Evolutionary conservation across 2,797 vertebrate species (phyloP).

Genomic region (Rhincodon typus): DNA sequence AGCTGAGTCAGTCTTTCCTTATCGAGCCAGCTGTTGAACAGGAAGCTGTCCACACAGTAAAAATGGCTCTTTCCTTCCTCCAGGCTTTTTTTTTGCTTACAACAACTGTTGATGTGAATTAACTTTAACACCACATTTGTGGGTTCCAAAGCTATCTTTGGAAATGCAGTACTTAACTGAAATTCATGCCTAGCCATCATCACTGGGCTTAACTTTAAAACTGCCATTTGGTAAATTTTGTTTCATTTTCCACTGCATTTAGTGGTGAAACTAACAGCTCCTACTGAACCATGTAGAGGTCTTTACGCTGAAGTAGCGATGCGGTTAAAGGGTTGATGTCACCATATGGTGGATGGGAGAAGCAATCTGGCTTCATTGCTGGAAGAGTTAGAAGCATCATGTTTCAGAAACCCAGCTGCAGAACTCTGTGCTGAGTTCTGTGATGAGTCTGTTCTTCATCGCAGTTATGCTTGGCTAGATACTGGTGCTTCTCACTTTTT

Average conservation of each 20-base stretch:
- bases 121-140: neutral
- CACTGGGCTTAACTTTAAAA: neutral
- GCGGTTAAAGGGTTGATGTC: neutral
- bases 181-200: neutral
- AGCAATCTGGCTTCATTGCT: slow-evolving; percentile 3
- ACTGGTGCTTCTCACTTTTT: neutral
- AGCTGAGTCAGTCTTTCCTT: slow-evolving; percentile 6
- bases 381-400: neutral
- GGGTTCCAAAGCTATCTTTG: neutral
- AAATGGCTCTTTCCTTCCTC: neutral
- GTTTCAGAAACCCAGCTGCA: neutral
- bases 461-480: neutral
- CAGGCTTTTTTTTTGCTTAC: neutral
- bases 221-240: neutral
- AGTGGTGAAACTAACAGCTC: neutral
- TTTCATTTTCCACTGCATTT: neutral
- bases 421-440: neutral
- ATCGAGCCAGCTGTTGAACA: slow-evolving; percentile 15
- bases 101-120: neutral
- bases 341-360: slow-evolving; percentile 6
- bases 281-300: neutral
- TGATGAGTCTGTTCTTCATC: neutral
- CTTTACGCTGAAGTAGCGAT: neutral
- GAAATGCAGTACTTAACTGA: neutral
- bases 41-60: neutral